A percentile compares a stretch with the other conserved stretches of the same genome.
These are phyloP conservation scores for Ditula angustiorana DNA, from an alignment of 2,888 invertebrate genomes.

Conservation along the genomic window DNA sequence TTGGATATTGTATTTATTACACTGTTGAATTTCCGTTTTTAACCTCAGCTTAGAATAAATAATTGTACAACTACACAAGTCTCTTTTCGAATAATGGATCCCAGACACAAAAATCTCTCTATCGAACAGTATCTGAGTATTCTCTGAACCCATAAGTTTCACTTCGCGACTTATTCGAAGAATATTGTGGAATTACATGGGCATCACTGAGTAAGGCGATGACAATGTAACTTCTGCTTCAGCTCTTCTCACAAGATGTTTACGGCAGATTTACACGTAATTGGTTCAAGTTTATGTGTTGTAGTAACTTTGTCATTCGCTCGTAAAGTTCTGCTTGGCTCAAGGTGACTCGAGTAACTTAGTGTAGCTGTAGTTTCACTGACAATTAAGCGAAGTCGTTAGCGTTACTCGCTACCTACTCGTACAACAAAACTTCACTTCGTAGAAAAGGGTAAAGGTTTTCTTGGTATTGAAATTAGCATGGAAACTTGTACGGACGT, in stretches of 20 bases:
- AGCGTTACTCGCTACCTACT: neutral
- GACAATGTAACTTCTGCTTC: neutral
- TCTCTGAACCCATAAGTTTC: too few species aligned
- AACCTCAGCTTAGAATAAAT: too few species aligned
- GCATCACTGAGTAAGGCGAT: too few species aligned
- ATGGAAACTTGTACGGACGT: neutral
- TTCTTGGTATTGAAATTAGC: neutral
- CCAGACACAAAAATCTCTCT: too few species aligned
- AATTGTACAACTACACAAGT: too few species aligned
- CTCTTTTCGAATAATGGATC: too few species aligned
- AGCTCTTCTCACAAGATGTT: neutral
- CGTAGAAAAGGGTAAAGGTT: neutral
- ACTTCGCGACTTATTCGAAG: too few species aligned
- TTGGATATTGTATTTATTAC: too few species aligned
- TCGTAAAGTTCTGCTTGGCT: neutral
- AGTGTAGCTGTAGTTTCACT: neutral
- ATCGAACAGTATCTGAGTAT: too few species aligned
- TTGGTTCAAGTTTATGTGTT: neutral
- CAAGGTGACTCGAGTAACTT: neutral
- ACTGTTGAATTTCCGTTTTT: too few species aligned
- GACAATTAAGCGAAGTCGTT: neutral
- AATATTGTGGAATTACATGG: too few species aligned
- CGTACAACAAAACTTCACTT: too few species aligned
- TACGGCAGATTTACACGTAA: neutral
- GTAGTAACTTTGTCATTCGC: neutral